Evolutionary conservation across 1,140 invertebrate genomes (phyloP).

Genomic region (Dreissena polymorpha): DNA sequence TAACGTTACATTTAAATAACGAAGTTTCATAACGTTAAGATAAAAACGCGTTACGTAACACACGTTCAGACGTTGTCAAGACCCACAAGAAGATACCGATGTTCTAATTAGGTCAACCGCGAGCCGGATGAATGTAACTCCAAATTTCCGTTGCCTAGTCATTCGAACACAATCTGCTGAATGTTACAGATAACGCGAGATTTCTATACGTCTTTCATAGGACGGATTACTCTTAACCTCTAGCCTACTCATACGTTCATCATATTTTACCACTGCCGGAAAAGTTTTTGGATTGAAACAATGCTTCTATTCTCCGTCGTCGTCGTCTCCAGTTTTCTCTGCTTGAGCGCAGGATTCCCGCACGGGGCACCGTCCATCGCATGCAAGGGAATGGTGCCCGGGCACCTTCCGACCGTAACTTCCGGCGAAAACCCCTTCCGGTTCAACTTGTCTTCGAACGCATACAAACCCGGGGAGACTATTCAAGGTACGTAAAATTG

Average conservation of each 20-base stretch:
- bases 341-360: constrained; percentile 4
- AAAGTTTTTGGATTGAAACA: background rate
- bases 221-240: background rate
- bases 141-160: too few relatives aligned
- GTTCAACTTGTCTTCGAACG: constrained; percentile 2
- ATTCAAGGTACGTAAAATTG: constrained; percentile 21
- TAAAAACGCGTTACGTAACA: background rate
- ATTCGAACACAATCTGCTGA: background rate
- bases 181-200: background rate
- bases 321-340: background rate
- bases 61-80: background rate
- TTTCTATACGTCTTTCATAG: background rate
- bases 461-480: constrained; percentile 34
- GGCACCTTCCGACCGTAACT: constrained; percentile 20
- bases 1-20: background rate
- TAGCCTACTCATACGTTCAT: background rate
- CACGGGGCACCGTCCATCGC: constrained; percentile 37
- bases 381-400: constrained; percentile 37
- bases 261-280: background rate
- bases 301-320: constrained; percentile 6
- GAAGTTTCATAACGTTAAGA: background rate
- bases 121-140: too few relatives aligned
- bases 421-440: constrained; percentile 36
- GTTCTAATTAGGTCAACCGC: too few relatives aligned
- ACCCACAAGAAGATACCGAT: too few relatives aligned